Evolutionary conservation across 2,797 vertebrate species (phyloP).

Genomic region (Coregonus sp.): DNA sequence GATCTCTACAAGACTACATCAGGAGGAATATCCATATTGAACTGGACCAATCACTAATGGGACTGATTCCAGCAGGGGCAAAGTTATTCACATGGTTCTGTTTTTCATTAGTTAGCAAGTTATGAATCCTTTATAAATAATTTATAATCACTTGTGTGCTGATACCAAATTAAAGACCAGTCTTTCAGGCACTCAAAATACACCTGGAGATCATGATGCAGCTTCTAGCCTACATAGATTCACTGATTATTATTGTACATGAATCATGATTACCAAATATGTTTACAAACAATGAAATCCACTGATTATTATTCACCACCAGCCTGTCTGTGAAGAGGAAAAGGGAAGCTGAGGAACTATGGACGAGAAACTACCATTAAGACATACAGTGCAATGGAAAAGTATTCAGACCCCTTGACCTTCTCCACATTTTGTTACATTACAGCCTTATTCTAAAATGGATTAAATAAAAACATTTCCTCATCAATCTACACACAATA

Average conservation of each 20-base stretch:
- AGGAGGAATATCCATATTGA: constrained; percentile 51
- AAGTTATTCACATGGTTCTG: constrained; percentile 49
- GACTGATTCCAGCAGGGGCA: constrained; percentile 47
- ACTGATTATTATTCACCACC: neutral
- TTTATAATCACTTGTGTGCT: neutral
- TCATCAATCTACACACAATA: too few relatives aligned
- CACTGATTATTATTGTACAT: neutral
- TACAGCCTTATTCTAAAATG: too few relatives aligned
- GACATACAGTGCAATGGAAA: neutral
- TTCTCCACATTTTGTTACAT: too few relatives aligned
- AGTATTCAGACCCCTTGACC: too few relatives aligned
- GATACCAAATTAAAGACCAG: neutral
- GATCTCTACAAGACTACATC: constrained; percentile 46
- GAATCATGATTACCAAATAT: too few relatives aligned
- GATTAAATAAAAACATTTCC: too few relatives aligned
- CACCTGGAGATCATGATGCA: neutral
- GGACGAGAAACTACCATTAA: constrained; percentile 42
- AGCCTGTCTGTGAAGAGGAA: constrained; percentile 53
- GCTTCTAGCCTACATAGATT: neutral
- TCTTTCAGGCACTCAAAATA: neutral
- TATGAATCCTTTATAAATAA: neutral
- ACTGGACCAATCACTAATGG: constrained; percentile 44
- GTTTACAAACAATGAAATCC: neutral
- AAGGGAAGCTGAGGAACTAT: constrained; percentile 49
- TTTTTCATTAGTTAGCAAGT: neutral